Evolutionary conservation across 2,113 vertebrate genomes (phyloP).

Genomic region (Pangasianodon gigas): DNA sequence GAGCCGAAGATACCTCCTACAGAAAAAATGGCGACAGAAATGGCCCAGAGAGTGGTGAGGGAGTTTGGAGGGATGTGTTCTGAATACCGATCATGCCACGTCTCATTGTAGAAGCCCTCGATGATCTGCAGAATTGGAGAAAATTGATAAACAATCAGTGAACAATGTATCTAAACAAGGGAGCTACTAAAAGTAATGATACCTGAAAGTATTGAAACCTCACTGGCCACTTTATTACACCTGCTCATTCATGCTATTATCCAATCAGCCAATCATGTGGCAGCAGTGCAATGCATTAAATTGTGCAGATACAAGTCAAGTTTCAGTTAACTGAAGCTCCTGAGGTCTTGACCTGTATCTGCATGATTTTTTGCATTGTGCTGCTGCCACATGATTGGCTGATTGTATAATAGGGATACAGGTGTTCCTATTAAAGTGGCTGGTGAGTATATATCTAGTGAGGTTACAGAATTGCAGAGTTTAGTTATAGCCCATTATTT

Average conservation of each 20-base stretch:
- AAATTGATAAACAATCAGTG: neutral
- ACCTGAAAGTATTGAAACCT: neutral
- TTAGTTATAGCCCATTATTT: neutral
- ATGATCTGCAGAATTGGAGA: constrained; percentile 78
- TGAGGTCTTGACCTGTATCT: neutral
- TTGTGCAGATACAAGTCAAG: neutral
- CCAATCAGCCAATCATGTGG: neutral
- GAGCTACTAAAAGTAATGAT: neutral
- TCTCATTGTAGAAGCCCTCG: constrained; percentile 88
- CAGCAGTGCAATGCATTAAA: neutral
- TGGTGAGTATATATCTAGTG: neutral
- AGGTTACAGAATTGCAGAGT: neutral
- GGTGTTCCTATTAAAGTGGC: neutral
- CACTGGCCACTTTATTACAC: neutral
- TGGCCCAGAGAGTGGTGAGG: constrained; percentile 88
- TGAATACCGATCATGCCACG: constrained; percentile 79
- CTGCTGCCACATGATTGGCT: neutral
- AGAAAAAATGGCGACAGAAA: constrained; percentile 93
- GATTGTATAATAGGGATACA: neutral
- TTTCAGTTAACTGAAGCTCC: neutral
- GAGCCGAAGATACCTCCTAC: constrained; percentile 92
- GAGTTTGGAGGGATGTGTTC: constrained; percentile 71
- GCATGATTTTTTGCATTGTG: neutral
- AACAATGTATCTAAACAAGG: neutral
- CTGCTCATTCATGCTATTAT: neutral